Percentiles rank a stretch among this genome's conserved stretches.
Conservation (phyloP, 1,140 invertebrate species). For the Brachionus asplanchnoidis region DNA sequence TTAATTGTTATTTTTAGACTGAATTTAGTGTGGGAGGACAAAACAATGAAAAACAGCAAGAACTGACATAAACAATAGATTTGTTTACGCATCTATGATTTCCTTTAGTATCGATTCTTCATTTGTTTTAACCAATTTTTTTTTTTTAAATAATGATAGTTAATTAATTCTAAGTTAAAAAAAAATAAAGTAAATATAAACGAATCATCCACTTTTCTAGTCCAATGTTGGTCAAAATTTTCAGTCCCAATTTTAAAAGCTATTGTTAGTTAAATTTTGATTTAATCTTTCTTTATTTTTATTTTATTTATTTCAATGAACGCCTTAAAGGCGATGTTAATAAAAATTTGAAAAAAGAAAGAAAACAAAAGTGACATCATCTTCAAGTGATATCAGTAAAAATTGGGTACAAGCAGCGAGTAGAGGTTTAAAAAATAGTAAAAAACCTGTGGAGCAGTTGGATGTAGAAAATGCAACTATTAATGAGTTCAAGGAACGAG, state of each 20-base stretch:
- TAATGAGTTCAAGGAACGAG: too few relatives aligned
- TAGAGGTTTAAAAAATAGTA: too few relatives aligned
- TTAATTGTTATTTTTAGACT: too few relatives aligned
- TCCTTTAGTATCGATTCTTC: neutral
- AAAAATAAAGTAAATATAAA: neutral
- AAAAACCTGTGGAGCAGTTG: too few relatives aligned
- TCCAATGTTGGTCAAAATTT: neutral
- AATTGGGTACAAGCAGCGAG: too few relatives aligned
- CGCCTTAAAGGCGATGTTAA: too few relatives aligned
- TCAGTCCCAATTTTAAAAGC: neutral
- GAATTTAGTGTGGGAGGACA: neutral
- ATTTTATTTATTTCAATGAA: too few relatives aligned
- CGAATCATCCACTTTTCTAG: neutral
- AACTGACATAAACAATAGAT: neutral
- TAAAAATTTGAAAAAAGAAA: too few relatives aligned
- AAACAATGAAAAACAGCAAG: neutral
- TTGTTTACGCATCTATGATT: neutral
- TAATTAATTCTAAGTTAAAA: neutral
- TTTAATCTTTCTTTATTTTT: neutral
- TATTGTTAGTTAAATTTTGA: neutral
- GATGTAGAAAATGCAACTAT: too few relatives aligned
- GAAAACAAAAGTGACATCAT: too few relatives aligned
- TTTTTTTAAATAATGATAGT: neutral
- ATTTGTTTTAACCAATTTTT: neutral
- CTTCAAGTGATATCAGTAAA: too few relatives aligned